Evolutionary conservation across 1,140 invertebrate species (phyloP), one percentile per base, ranked within the genome.

Genomic region (Bombus turneri): DNA sequence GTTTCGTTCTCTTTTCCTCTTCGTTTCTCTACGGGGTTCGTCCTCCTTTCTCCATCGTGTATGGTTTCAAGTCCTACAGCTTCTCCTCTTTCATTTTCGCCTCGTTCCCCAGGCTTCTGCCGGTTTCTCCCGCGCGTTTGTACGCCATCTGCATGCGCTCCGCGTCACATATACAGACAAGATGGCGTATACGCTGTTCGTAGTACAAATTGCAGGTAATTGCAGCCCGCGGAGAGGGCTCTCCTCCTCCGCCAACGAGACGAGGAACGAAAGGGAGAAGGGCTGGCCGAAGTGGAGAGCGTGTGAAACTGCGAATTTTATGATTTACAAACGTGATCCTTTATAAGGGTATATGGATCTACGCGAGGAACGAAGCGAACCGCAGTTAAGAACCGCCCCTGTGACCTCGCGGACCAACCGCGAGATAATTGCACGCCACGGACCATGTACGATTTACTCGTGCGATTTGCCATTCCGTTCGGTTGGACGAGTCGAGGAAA

Each of bases 241-340:
- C 81, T 83, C 87, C 77, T 59, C 68, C 81, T 73, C 62, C 75
- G 31, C 41, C 37, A 31, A 31, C 31, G 10, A 22, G 47, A 47
- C 47, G 43, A 39, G 34, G 41, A 74, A 57, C 28, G 25, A 28
- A 41, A 39, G 31, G 53, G 28, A 10, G 74, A 76, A 77, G 73
- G 83, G 81, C 75, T n/a, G 81, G 74, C 25, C 77, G 41, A 87
- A 76, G 53, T 64, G 80, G 74, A 80, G 92, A 93, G 91, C 91
- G 91, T 92, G 92, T 92, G 91, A 93, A 94, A 94, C 92, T 91
- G 91, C 89, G 91, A 93, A 93, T 92, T 92, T 92, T 91, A 92
- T 91, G 91, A 91, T 92, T 91, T 91, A 89, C 90, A 88, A 91
- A 90, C 92, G 86, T 37, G 79, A 91, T 90, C 80, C 84, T 88